Evolutionary conservation across 2,888 invertebrate genomes (phyloP).

Genomic region (Thereva nobilitata): DNA sequence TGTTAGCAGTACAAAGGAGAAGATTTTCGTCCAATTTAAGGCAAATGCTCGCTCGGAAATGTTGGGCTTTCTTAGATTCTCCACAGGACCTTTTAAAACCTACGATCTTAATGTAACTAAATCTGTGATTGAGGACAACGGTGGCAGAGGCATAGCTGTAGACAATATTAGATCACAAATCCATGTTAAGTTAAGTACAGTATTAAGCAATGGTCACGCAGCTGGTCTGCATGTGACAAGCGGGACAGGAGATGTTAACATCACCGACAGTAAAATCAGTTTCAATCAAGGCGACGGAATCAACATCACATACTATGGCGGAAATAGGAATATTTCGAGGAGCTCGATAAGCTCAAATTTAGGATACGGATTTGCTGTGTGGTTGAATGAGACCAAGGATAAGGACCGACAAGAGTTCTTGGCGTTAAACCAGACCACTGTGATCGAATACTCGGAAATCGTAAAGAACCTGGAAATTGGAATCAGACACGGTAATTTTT

Average conservation of each 20-base stretch:
- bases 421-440: slow-evolving; percentile 81
- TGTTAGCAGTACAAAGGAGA: slow-evolving; percentile 78
- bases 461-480: slow-evolving; percentile 86
- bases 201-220: slow-evolving; percentile 85
- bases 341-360: slow-evolving; percentile 84
- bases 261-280: slow-evolving; percentile 86
- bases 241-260: slow-evolving; percentile 92
- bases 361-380: slow-evolving; percentile 86
- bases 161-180: slow-evolving; percentile 88
- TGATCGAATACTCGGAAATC: slow-evolving; percentile 84
- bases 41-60: slow-evolving; percentile 75
- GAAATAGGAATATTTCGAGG: slow-evolving; percentile 87
- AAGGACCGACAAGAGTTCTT: slow-evolving; percentile 69
- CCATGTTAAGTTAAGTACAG: slow-evolving; percentile 79
- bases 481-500: slow-evolving; percentile 90
- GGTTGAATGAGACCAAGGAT: slow-evolving; percentile 82
- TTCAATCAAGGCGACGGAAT: slow-evolving; percentile 93
- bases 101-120: slow-evolving; percentile 88
- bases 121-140: slow-evolving; percentile 84
- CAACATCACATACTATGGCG: slow-evolving; percentile 94
- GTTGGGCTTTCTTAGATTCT: slow-evolving; percentile 76
- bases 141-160: slow-evolving; percentile 91
- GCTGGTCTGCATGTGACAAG: slow-evolving; percentile 88
- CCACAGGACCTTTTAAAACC: slow-evolving; percentile 75
- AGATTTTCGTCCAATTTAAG: slow-evolving; percentile 77